These are phyloP conservation scores for Cyphomyrus discorhynchus DNA, from an alignment of 2,113 vertebrate genomes.

Conservation along the genomic window DNA sequence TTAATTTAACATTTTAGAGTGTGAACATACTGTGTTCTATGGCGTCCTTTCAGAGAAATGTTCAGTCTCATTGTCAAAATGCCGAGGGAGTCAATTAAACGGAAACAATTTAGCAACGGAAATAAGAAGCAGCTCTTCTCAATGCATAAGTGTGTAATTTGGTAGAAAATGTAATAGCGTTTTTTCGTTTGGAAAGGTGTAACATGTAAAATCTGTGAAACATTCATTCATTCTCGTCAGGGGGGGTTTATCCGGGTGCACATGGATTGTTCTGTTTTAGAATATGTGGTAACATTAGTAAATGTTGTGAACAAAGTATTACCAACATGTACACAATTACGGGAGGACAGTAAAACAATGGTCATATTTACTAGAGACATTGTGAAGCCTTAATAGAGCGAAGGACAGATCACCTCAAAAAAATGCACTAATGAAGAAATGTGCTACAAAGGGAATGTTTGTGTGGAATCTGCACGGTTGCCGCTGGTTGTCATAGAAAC, in stretches of 20 bases:
- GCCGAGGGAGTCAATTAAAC: not conserved
- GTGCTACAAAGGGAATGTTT: not conserved
- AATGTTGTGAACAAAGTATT: not conserved
- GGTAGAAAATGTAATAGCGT: conserved; percentile 34
- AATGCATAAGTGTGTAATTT: not conserved
- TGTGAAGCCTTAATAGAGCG: not conserved
- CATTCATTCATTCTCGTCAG: not conserved
- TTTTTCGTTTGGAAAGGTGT: conserved; percentile 15
- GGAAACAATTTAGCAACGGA: not conserved
- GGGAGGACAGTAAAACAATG: not conserved
- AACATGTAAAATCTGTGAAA: conserved; percentile 25
- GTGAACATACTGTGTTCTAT: not conserved
- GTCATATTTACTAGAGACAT: not conserved
- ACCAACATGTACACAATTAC: not conserved
- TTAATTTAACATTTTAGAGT: conserved; percentile 30
- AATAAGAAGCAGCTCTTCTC: not conserved
- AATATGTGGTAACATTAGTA: not conserved
- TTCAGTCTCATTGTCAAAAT: not conserved
- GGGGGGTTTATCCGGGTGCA: not conserved
- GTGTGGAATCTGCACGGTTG: not conserved
- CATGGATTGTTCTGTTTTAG: not conserved
- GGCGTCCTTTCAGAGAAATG: not conserved
- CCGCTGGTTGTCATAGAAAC: conserved; percentile 17
- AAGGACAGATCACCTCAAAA: not conserved
- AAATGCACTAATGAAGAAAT: not conserved